Evolutionary conservation across 2,888 invertebrate genomes (phyloP).

Genomic region (Petrophora chlorosata): DNA sequence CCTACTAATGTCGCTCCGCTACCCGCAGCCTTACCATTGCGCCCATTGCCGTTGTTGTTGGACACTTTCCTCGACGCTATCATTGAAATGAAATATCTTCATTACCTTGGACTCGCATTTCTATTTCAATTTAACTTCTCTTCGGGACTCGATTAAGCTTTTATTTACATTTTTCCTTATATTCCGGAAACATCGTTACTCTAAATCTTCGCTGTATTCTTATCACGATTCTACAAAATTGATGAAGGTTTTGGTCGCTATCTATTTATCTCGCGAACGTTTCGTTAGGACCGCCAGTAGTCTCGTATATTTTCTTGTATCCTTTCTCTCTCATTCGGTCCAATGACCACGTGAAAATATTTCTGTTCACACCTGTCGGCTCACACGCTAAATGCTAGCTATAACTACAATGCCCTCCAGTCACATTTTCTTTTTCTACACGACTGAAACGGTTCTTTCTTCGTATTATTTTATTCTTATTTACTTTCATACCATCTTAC

Average conservation of each 20-base stretch:
- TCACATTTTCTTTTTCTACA: slow-evolving; percentile 60
- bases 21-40: slow-evolving; percentile 12
- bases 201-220: slow-evolving; percentile 25
- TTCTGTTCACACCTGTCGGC: slow-evolving; percentile 61
- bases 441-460: slow-evolving; percentile 47
- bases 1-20: slow-evolving; percentile 7
- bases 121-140: slow-evolving; percentile 18
- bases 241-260: slow-evolving; percentile 41
- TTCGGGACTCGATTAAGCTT: slow-evolving; percentile 24
- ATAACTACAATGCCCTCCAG: slow-evolving; percentile 63
- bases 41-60: slow-evolving; percentile 18
- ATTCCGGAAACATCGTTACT: slow-evolving; percentile 25
- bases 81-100: slow-evolving; percentile 28
- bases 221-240: slow-evolving; percentile 42
- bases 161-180: slow-evolving; percentile 25
- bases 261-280: slow-evolving; percentile 44
- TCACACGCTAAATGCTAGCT: slow-evolving; percentile 60
- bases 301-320: slow-evolving; percentile 53
- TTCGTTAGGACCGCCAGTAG: slow-evolving; percentile 35
- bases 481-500: slow-evolving; percentile 15
- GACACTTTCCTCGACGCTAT: slow-evolving; percentile 20
- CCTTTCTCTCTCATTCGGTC: slow-evolving; percentile 48
- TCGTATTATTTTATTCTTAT: slow-evolving; percentile 43
- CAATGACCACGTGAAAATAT: slow-evolving; percentile 48
- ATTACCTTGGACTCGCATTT: slow-evolving; percentile 14